Evolutionary conservation across 2,113 vertebrate genomes (phyloP).

Genomic region (Cebus imitator): DNA sequence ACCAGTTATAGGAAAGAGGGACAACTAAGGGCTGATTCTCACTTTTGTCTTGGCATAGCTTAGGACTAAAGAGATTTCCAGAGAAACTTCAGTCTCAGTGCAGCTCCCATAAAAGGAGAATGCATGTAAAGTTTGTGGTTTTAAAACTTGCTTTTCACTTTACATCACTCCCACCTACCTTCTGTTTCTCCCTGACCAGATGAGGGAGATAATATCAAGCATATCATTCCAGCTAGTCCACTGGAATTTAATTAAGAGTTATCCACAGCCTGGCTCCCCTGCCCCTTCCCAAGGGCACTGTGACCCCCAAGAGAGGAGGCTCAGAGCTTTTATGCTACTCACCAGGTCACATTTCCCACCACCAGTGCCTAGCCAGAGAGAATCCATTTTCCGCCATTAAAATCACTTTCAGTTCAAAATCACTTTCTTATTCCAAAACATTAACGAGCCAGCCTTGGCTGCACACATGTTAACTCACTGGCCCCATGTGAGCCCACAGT

Average conservation of each 20-base stretch:
- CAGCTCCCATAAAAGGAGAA: not conserved
- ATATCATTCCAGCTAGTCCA: not conserved
- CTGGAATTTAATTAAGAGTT: not conserved
- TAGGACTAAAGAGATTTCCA: not conserved
- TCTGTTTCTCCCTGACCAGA: not conserved
- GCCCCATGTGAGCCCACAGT: not conserved
- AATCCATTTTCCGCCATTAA: not conserved
- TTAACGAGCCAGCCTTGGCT: not conserved
- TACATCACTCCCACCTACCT: not conserved
- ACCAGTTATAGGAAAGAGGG: not conserved
- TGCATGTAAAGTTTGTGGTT: not conserved
- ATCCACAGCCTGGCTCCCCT: not conserved
- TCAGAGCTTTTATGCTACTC: not conserved
- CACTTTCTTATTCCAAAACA: not conserved
- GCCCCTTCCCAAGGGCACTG: accelerated
- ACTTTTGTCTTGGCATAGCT: not conserved
- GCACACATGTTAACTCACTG: not conserved
- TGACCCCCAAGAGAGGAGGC: not conserved
- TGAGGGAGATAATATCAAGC: not conserved
- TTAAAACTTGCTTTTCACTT: not conserved
- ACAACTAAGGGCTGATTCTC: not conserved
- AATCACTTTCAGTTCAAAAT: not conserved
- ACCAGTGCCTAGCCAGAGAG: not conserved
- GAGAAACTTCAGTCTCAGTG: not conserved
- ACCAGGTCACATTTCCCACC: not conserved